Evolutionary conservation across 1,140 invertebrate genomes (phyloP), one percentile per base, ranked within the genome.

Genomic region (Helicoverpa zea): DNA sequence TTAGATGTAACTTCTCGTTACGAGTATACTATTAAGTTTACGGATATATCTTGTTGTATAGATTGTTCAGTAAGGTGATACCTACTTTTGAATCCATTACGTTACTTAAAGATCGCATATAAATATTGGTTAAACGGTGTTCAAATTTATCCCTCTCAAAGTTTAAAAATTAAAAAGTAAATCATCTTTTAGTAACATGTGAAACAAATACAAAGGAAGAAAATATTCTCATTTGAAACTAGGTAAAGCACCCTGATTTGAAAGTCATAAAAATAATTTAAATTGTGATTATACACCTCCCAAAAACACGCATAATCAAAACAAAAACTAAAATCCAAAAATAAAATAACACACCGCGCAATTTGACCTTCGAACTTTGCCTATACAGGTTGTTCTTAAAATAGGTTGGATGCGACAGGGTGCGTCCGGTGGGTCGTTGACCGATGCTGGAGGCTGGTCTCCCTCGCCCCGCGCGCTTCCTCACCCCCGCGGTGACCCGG

Each of bases 361-460:
- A 81, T 86, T 80, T 90, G 90, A 91, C 91, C 91, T 93, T 92
- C 90, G 88, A 92, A 92, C 88, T 94, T 92, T 92, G 88, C 86
- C 88, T 87, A 90, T 92, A 91, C 91, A 91, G 90, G 88, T 74
- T 76, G 80, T 87, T 90, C 90, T 86, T 89, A 87, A 89, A 92
- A 91, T 90, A 90, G 91, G 83, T 87, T 87, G 89, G 87, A 90
- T 89, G 87, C 87, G 89, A 61, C 84, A 83, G 89, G 88, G 86
- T 86, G 88, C 86, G 87, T 86, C 84, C 81, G 85, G 58, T 66
- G 73, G 82, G 91, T 89, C 91, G 86, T 87, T 89, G 91, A 89
- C 88, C 90, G 82, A 12, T 84, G 79, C 70, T 81, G 77, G 54
- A 51, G 61, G 72, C 79, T 80, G 59, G 81, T 63, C 63, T 49